phyloP scores from a whole-genome alignment of 2,888 invertebrate genomes.

The Acleris holmiana region DNA sequence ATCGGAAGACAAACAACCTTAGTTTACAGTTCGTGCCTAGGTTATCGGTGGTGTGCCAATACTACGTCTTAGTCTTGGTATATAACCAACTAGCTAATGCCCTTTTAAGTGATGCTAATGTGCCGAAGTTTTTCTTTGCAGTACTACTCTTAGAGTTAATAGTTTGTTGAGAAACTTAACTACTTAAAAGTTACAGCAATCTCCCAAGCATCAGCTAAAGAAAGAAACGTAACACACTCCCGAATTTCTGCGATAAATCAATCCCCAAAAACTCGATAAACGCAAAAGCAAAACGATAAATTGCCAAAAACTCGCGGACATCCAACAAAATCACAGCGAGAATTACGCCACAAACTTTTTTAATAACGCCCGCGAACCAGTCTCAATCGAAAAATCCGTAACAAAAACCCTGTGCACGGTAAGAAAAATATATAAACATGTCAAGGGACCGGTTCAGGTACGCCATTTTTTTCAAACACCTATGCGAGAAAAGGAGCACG shows the following conservation, averaged over 20 bases:
- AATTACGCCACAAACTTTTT: constrained; percentile 78
- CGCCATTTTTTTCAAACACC: constrained; percentile 82
- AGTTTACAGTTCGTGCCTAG: constrained; percentile 16
- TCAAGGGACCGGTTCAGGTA: constrained; percentile 80
- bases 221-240: constrained; percentile 24
- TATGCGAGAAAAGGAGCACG: constrained; percentile 72
- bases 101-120: constrained; percentile 6
- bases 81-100: constrained; percentile 13
- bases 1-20: constrained; percentile 22
- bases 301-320: constrained; percentile 59
- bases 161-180: constrained; percentile 20
- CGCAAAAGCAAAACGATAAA: constrained; percentile 52
- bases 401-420: constrained; percentile 70
- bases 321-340: constrained; percentile 68
- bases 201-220: constrained; percentile 25
- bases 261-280: constrained; percentile 44
- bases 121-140: background rate
- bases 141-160: constrained; percentile 12
- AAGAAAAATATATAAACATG: constrained; percentile 83
- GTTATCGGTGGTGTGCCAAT: constrained; percentile 18
- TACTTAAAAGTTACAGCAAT: constrained; percentile 35
- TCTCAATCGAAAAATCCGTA: constrained; percentile 79
- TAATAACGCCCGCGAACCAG: constrained; percentile 79
- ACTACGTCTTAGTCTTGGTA: constrained; percentile 14
- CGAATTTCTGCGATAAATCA: constrained; percentile 34